phyloP scores from a whole-genome alignment of 2,888 invertebrate species.

The Proisotoma minuta region DNA sequence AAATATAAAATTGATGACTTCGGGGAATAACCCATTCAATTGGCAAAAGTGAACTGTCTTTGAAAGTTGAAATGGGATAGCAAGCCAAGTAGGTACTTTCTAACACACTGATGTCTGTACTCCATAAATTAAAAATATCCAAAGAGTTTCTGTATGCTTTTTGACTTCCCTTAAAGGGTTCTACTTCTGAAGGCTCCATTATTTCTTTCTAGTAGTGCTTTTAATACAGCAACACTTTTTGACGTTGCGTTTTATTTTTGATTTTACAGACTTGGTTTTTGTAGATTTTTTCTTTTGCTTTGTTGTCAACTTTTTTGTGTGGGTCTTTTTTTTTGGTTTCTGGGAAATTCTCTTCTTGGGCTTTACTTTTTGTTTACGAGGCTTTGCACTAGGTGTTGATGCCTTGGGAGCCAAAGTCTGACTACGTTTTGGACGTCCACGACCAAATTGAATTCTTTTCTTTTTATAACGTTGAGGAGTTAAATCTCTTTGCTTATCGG shows the following conservation, averaged over 20 bases:
- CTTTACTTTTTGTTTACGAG: no score
- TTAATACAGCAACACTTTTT: neutral
- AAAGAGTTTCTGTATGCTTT: neutral
- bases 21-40: neutral
- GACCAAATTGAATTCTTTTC: neutral
- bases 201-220: neutral
- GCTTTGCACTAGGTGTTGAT: no score
- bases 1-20: neutral
- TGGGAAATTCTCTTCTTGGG: no score
- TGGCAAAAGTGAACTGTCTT: neutral
- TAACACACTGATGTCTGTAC: neutral
- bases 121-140: neutral
- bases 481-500: neutral
- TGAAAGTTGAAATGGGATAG: neutral
- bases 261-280: no score
- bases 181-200: neutral
- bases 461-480: neutral
- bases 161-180: neutral
- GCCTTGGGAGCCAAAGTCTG: no score
- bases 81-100: neutral
- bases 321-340: no score
- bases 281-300: no score
- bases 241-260: no score
- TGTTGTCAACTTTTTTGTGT: no score
- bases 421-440: neutral